Evolutionary conservation across 2,888 invertebrate species (phyloP), one percentile per base, ranked within the genome.

Genomic region (Morinoia aosen): DNA sequence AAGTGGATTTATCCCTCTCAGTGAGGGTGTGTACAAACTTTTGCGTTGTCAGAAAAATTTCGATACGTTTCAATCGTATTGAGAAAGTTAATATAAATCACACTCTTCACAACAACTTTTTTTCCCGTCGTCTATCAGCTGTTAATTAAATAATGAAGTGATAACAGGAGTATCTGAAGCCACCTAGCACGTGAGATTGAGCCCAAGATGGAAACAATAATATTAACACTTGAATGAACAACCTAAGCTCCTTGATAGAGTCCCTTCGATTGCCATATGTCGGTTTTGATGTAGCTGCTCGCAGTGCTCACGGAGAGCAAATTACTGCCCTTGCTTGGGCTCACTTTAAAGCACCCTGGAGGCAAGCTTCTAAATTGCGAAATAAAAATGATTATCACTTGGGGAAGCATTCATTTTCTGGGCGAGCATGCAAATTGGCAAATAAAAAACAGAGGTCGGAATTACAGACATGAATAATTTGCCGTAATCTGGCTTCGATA

Each of bases 311-410:
- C 76, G 8, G 10, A 76, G 25, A 76, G 76, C 76, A 16, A 76
- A 93, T 93, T 93, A 93, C 19, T 48, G 93, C n/a, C 56, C 93
- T 93, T 93, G 93, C 93, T 93, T 93, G 12, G 93, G 33, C 39
- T 39, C 93, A 11, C 25, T 93, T 93, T 57, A 93, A 93, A 57
- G 93, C 93, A 57, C 93, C 93, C 93, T 93, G 56, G 93, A 48
- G 93, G 93, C 57, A 25, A 8, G 93, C n/a, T 57, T 57, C 93
- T 57, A 93, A 93, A 93, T 93, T 93, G 93, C 14, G 90, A 93
- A 93, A 57, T 93, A 93, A 93, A 93, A 93, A 93, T 93, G 93
- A 93, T 93, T 93, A 93, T 57, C 93, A 93, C 93, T 93, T 93
- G 93, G 93, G 93, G 93, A 93, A 93, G 93, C 93, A 93, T 93